Evolutionary conservation across 2,797 vertebrate species (phyloP), one percentile per base, ranked within the genome.

Genomic region (Ptychadena robeensis): DNA sequence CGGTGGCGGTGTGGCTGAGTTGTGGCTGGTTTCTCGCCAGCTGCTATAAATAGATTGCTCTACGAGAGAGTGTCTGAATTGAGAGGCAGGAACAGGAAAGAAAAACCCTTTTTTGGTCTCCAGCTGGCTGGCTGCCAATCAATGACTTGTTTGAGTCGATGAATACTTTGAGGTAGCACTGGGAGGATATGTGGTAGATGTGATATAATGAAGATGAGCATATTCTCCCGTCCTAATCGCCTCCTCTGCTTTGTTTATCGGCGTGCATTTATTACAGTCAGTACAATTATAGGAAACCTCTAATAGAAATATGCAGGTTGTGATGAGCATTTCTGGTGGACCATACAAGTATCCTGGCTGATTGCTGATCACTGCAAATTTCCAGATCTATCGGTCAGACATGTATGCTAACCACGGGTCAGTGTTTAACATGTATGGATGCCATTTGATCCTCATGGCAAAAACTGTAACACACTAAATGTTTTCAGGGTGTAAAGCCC

Each of bases 1-100:
- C 61, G 77, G 75, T 88, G 87, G 87, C 89, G 90, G 87, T 91
- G 91, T 53, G 90, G 91, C 90, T 88, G 88, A 90, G 91, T 92
- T 92, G 92, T 28, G 86, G 90, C 90, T 94, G 92, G 93, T 92
- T 82, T 87, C 89, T 87, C 85, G 93, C 93, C 94, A 94, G 91
- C 80, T 84, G 89, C 93, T 95, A 94, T 95, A 94, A 95, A 95
- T 95, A 95, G 93, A 86, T 31, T 87, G 87, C 90, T 89, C 89
- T 92, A 89, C 86, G 90, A 91, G 90, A 88, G 57, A 81, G 91
- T 86, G 88, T 91, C 88, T 90, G 91, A 93, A 92, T 80, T 90
- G 90, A 92, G 90, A 82, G 88, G 88, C 89, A 90, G 88, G 87
- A 70, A 87, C 87, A 90, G 90, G 88, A 87, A 89, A 91, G 86